phyloP scores from a whole-genome alignment of 2,113 vertebrate species.

The Ceuthmochares aereus region DNA sequence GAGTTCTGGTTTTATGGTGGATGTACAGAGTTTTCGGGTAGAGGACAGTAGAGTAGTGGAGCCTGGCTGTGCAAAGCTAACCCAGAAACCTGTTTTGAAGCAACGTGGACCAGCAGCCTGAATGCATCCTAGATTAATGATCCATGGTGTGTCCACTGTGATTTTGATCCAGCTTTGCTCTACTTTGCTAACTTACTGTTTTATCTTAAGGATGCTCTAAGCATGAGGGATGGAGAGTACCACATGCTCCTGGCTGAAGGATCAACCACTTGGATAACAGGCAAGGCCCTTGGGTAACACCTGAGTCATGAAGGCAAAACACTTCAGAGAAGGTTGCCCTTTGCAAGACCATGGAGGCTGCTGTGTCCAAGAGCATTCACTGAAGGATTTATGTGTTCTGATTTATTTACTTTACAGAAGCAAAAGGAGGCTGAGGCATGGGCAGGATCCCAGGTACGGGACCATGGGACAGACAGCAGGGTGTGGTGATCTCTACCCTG shows the following conservation, averaged over 20 bases:
- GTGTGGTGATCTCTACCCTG: background rate
- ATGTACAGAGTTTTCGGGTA: background rate
- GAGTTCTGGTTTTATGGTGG: background rate
- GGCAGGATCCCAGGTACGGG: background rate
- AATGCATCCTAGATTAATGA: background rate
- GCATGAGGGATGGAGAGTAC: background rate
- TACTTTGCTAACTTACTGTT: background rate
- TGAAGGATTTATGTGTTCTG: background rate
- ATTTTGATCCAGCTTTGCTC: background rate
- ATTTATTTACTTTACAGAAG: background rate
- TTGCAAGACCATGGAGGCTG: background rate
- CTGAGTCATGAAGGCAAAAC: background rate
- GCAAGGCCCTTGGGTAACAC: background rate
- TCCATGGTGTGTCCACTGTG: background rate
- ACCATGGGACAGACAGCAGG: background rate
- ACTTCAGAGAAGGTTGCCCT: background rate
- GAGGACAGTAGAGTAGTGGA: background rate
- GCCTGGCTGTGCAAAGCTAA: background rate
- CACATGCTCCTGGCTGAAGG: background rate
- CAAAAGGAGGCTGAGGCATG: background rate
- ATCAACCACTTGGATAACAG: background rate
- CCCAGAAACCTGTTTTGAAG: background rate
- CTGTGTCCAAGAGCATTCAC: background rate
- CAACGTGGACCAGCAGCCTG: background rate
- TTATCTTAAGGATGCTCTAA: background rate